Evolutionary conservation across 2,888 invertebrate species (phyloP), one percentile per base, ranked within the genome.

Genomic region (Platycheirus rosarum): DNA sequence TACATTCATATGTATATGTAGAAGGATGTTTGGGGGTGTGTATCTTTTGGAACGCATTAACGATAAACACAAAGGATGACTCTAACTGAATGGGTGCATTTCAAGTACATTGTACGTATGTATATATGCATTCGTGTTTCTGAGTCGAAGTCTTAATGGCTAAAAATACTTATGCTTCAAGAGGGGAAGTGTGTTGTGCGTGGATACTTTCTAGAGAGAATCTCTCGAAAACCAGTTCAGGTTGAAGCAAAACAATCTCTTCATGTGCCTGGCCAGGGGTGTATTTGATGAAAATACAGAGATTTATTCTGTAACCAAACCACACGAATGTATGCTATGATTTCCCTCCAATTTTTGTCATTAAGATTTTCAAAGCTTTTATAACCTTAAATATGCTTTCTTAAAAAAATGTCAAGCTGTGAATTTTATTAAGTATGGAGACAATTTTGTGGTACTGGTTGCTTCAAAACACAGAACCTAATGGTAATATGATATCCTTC

Each of bases 51-150:
- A 74, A 48, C 44, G 57, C 63, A 57, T 49, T 26, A 55, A 40
- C 51, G 49, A 40, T 40, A 16, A 57, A 57, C 55, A 65, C 49
- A 29, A 48, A 37, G 48, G 44, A 29, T 55, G 53, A 68, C 57
- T 65, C 37, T 63, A 40, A 42, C 53, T 73, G 75, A 53, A 65
- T 60, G 55, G 76, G 18, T 20, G n/a, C n/a, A 40, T 26, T 35
- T 49, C 44, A 40, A n/a, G n/a, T n/a, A n/a, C n/a, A n/a, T n/a
- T n/a, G n/a, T 44, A 9, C 0, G n/a, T 11, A 11, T 40, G 20
- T 13, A 23, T 37, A 35, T 11, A 11, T 40, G 35, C 13, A 23
- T 37, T n/a, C n/a, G n/a, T n/a, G n/a, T n/a, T n/a, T n/a, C n/a
- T n/a, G n/a, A 35, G 13, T 9, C 48, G n/a, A 18, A 32, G 13